Evolutionary conservation across 2,888 invertebrate species (phyloP).

Genomic region (Idaea biselata): DNA sequence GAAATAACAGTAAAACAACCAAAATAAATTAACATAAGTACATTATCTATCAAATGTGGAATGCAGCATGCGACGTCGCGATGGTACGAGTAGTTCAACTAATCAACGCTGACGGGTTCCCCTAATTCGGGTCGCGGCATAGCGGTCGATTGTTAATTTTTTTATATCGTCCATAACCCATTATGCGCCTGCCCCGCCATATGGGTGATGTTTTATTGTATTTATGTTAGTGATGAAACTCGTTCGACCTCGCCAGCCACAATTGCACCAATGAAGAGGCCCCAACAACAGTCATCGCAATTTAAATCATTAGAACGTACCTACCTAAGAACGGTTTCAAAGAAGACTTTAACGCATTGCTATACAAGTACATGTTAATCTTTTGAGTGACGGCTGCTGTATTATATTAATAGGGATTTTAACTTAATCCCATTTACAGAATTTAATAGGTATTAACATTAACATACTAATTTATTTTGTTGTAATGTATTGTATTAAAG

Average conservation of each 20-base stretch:
- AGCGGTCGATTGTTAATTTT: conserved; percentile 22
- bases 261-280: conserved; percentile 67
- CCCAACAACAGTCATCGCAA: conserved; percentile 63
- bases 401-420: no score
- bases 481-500: no score
- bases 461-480: no score
- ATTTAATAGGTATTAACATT: no score
- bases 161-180: conserved; percentile 16
- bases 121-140: conserved; percentile 24
- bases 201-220: conserved; percentile 54
- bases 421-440: no score
- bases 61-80: neutral
- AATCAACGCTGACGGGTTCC: conserved; percentile 6
- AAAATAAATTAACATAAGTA: neutral
- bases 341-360: conserved; percentile 4
- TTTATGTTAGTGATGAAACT: conserved; percentile 68
- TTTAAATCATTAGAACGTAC: conserved; percentile 60
- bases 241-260: conserved; percentile 62
- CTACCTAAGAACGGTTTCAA: conserved; percentile 15
- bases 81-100: neutral
- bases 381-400: no score
- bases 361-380: neutral
- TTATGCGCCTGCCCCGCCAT: conserved; percentile 29
- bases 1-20: neutral
- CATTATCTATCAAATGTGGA: neutral